phyloP scores from a whole-genome alignment of 2,113 vertebrate genomes.

The Apus apus region DNA sequence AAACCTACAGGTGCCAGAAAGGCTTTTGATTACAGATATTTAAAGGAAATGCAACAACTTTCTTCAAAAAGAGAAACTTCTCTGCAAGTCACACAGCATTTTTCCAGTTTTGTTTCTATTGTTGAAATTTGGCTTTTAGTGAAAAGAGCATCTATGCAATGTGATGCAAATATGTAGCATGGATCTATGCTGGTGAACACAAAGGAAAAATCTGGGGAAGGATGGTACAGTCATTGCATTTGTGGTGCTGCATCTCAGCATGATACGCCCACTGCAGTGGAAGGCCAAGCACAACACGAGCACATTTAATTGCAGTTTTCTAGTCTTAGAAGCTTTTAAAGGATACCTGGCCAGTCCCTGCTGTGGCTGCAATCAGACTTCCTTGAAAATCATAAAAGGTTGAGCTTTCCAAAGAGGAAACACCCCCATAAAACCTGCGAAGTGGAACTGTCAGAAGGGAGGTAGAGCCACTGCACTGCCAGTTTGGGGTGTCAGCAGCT shows the following conservation, averaged over 20 bases:
- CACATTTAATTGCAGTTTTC: not conserved
- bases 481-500: not conserved
- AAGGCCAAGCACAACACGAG: not conserved
- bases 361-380: not conserved
- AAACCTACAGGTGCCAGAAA: not conserved
- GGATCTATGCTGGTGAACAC: not conserved
- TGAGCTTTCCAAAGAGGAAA: not conserved
- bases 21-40: not conserved
- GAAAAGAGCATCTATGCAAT: not conserved
- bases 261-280: not conserved
- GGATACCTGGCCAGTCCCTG: not conserved
- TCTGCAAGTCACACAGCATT: not conserved
- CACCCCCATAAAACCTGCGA: not conserved
- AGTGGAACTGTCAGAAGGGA: not conserved
- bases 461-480: not conserved
- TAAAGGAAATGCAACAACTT: not conserved
- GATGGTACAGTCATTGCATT: not conserved
- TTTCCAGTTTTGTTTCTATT: not conserved
- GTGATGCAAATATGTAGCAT: not conserved
- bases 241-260: not conserved
- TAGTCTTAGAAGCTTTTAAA: conserved; percentile 20
- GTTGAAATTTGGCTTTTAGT: not conserved
- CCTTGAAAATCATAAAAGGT: not conserved
- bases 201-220: not conserved
- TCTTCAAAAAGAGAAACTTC: not conserved